Percentiles rank a stretch among this genome's conserved stretches.
phyloP scores from a whole-genome alignment of 1,140 invertebrate species.

The Drosophila hydei region DNA sequence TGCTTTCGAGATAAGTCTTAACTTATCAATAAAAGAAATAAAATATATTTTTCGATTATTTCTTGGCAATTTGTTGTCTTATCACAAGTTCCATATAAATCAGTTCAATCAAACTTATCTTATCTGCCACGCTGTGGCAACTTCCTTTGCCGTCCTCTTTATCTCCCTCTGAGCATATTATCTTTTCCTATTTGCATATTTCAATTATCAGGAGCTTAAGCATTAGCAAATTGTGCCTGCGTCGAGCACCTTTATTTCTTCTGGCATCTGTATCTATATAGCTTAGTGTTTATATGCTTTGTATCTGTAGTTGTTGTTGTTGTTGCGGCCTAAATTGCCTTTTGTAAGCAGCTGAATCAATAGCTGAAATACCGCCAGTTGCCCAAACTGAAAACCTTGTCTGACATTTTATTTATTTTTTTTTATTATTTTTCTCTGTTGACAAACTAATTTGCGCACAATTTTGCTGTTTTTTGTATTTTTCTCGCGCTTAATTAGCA shows the following conservation, averaged over 20 bases:
- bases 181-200: slow-evolving; percentile 22
- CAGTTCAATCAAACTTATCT: slow-evolving; percentile 5
- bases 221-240: slow-evolving; percentile 28
- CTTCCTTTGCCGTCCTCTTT: not conserved
- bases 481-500: slow-evolving; percentile 66
- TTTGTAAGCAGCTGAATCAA: slow-evolving; percentile 59
- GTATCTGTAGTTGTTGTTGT: slow-evolving; percentile 56
- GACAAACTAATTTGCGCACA: slow-evolving; percentile 69
- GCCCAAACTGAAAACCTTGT: slow-evolving; percentile 60
- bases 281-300: slow-evolving; percentile 10
- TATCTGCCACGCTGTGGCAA: not conserved
- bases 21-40: no score
- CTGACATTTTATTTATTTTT: not conserved
- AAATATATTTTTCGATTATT: no score
- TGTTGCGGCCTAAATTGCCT: slow-evolving; percentile 55
- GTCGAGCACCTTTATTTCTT: not conserved
- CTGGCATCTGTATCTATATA: slow-evolving; percentile 1
- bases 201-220: slow-evolving; percentile 12
- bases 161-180: not conserved
- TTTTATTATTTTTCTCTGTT: slow-evolving; percentile 25
- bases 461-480: slow-evolving; percentile 21
- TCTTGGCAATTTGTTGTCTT: no score
- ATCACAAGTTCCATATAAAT: not conserved
- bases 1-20: no score
- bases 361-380: slow-evolving; percentile 36